Evolutionary conservation across 2,113 vertebrate species (phyloP).

Genomic region (Megaceryle maxima): DNA sequence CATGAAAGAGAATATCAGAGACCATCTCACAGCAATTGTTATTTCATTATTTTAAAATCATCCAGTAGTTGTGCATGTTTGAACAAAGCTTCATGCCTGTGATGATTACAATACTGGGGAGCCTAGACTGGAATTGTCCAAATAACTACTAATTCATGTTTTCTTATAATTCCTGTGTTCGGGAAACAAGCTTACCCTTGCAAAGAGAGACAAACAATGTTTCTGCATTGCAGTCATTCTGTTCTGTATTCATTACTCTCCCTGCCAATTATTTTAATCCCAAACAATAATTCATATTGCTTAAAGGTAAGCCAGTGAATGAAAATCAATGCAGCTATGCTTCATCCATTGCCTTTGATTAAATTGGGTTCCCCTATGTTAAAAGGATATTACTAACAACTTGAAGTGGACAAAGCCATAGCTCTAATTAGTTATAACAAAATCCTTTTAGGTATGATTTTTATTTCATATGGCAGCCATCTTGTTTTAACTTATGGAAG

Average conservation of each 20-base stretch:
- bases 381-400: background rate
- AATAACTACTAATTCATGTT: background rate
- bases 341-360: background rate
- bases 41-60: background rate
- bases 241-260: background rate
- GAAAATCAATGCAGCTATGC: background rate
- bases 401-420: background rate
- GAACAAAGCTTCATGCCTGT: background rate
- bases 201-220: background rate
- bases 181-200: background rate
- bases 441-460: background rate
- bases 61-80: background rate
- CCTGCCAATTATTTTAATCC: background rate
- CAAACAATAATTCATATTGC: background rate
- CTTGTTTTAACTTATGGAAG: background rate
- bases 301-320: background rate
- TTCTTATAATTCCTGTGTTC: background rate
- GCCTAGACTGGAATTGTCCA: background rate
- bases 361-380: fast-evolving
- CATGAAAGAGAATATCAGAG: background rate
- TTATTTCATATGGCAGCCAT: background rate
- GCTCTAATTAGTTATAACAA: background rate
- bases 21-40: background rate
- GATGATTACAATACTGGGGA: background rate
- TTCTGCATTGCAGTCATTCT: background rate